Evolutionary conservation across 2,888 invertebrate species (phyloP).

Genomic region (Xylocampa areola): DNA sequence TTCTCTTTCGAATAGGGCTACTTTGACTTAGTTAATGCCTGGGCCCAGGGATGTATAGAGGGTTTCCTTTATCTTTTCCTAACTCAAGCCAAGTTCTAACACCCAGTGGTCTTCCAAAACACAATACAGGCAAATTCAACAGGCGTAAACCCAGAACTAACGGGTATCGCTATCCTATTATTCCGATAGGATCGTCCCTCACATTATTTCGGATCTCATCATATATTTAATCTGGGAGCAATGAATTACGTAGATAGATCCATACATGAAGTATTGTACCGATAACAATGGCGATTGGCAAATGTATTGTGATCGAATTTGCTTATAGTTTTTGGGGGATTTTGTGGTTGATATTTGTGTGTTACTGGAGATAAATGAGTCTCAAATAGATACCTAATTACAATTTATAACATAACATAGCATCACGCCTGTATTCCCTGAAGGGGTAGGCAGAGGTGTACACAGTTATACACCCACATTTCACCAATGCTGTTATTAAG

Average conservation of each 20-base stretch:
- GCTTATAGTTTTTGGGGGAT: conserved; percentile 26
- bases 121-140: conserved; percentile 55
- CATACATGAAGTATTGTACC: conserved; percentile 30
- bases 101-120: conserved; percentile 14
- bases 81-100: not conserved
- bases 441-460: too few relatives aligned
- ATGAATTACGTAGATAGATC: conserved; percentile 41
- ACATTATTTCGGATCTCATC: conserved; percentile 32
- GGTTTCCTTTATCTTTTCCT: too few relatives aligned
- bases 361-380: too few relatives aligned
- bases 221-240: conserved; percentile 46
- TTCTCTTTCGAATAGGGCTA: too few relatives aligned
- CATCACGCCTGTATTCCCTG: too few relatives aligned
- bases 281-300: conserved; percentile 44
- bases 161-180: conserved; percentile 43
- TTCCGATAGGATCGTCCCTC: conserved; percentile 32
- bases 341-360: too few relatives aligned
- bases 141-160: conserved; percentile 58
- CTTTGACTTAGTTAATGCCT: too few relatives aligned
- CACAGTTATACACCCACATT: too few relatives aligned
- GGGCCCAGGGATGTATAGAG: too few relatives aligned
- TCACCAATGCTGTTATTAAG: too few relatives aligned
- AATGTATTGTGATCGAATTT: conserved; percentile 44
- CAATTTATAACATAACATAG: too few relatives aligned
- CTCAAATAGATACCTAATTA: too few relatives aligned